Conservation (phyloP, 2,797 vertebrate genomes). For the Cuculus canorus region DNA sequence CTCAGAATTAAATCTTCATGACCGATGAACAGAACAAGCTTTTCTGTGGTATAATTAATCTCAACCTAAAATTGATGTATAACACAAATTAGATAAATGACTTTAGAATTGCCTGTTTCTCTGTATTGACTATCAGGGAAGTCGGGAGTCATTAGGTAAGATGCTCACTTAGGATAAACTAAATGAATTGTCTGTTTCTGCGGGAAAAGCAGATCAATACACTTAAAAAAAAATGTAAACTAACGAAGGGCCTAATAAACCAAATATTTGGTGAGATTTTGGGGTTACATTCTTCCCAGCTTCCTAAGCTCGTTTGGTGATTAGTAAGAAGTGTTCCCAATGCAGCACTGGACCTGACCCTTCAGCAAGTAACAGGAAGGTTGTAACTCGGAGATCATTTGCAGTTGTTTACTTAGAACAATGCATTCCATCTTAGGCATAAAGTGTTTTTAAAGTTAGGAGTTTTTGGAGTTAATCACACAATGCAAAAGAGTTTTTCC, state of each 20-base stretch:
- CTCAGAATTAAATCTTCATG: neutral
- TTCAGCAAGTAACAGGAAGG: neutral
- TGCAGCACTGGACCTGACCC: neutral
- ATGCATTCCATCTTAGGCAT: neutral
- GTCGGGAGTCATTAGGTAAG: neutral
- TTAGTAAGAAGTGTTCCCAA: neutral
- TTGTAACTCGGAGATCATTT: neutral
- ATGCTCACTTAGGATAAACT: neutral
- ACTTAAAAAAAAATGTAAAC: neutral
- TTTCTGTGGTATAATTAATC: neutral
- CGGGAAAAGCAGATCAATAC: neutral
- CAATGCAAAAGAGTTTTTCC: neutral
- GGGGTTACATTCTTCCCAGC: neutral
- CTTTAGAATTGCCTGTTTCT: neutral
- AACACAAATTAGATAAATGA: neutral
- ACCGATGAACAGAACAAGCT: neutral
- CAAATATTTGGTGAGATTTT: neutral
- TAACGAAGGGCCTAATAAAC: neutral
- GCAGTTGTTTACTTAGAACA: neutral
- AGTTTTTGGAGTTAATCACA: neutral
- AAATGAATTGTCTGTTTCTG: neutral
- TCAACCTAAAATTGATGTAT: neutral
- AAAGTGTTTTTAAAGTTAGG: neutral
- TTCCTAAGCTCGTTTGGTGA: neutral
- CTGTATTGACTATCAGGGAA: neutral